Evolutionary conservation across 2,888 invertebrate species (phyloP).

Genomic region (Eumerus sabulonum): DNA sequence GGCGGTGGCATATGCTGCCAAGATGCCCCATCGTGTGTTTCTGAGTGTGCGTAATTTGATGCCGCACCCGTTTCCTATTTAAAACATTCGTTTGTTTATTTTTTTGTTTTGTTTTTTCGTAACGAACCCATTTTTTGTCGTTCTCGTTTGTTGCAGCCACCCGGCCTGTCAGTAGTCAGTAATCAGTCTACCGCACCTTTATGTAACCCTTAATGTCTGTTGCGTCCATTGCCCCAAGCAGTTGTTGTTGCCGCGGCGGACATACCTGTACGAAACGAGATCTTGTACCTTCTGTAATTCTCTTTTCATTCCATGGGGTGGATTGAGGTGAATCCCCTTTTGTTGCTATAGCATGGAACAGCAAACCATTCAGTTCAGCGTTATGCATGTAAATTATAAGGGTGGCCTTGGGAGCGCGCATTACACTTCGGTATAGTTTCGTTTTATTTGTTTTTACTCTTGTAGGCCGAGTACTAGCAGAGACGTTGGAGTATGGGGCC

Average conservation of each 20-base stretch:
- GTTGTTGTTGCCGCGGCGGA: slow-evolving; percentile 47
- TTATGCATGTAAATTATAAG: slow-evolving; percentile 64
- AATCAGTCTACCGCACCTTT: slow-evolving; percentile 6
- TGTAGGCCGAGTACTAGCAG: not conserved
- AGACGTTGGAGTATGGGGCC: slow-evolving; percentile 7
- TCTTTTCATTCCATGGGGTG: slow-evolving; percentile 25
- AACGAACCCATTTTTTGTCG: slow-evolving; percentile 22
- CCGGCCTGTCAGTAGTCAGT: slow-evolving; percentile 4
- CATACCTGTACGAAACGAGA: slow-evolving; percentile 53
- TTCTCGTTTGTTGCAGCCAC: slow-evolving; percentile 11
- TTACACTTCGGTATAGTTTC: slow-evolving; percentile 55
- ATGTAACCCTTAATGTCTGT: slow-evolving; percentile 54
- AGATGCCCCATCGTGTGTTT: slow-evolving; percentile 21
- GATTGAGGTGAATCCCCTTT: slow-evolving; percentile 11
- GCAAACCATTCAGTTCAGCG: slow-evolving; percentile 31
- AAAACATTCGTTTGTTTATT: slow-evolving; percentile 62
- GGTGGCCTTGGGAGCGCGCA: slow-evolving; percentile 57
- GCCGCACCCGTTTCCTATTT: slow-evolving; percentile 62
- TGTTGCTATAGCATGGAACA: not conserved
- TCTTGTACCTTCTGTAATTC: slow-evolving; percentile 57
- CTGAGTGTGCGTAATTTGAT: slow-evolving; percentile 44
- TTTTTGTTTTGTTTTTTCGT: slow-evolving; percentile 50
- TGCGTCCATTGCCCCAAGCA: slow-evolving; percentile 17
- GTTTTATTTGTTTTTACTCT: slow-evolving; percentile 47
- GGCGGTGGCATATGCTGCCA: slow-evolving; percentile 7